Conservation (phyloP, 2,113 vertebrate species). For the Panthera uncia region DNA sequence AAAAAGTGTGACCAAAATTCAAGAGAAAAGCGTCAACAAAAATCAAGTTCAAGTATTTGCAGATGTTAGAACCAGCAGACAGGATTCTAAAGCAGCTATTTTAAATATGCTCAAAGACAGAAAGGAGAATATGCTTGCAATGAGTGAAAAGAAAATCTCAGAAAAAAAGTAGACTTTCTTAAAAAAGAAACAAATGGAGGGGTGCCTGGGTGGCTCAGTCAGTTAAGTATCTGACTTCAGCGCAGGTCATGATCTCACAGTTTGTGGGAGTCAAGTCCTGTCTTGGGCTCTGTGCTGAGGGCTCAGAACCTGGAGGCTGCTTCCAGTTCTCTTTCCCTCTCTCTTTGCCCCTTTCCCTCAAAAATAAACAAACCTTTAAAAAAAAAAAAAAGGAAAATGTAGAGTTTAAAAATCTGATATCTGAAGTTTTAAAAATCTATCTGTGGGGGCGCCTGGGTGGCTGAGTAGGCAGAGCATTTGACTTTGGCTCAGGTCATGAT, state of each 20-base stretch:
- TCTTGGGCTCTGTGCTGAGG: too few species aligned
- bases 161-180: not conserved
- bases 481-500: too few species aligned
- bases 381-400: not conserved
- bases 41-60: not conserved
- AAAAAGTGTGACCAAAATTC: not conserved
- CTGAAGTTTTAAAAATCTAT: not conserved
- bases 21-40: not conserved
- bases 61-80: not conserved
- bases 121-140: not conserved
- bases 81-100: not conserved
- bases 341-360: too few species aligned
- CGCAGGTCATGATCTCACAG: too few species aligned
- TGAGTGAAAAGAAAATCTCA: not conserved
- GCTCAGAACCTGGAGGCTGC: too few species aligned
- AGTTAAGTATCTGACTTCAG: too few species aligned
- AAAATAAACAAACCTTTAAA: too few species aligned
- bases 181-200: conserved; percentile 2
- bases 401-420: not conserved
- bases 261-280: too few species aligned
- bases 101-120: not conserved
- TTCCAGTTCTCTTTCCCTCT: too few species aligned
- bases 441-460: not conserved
- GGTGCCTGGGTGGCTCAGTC: too few species aligned
- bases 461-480: too few species aligned